Percentiles rank a stretch among this genome's conserved stretches.
These are phyloP conservation scores for Scopus umbretta DNA, from an alignment of 2,113 vertebrate genomes.

Conservation along the genomic window DNA sequence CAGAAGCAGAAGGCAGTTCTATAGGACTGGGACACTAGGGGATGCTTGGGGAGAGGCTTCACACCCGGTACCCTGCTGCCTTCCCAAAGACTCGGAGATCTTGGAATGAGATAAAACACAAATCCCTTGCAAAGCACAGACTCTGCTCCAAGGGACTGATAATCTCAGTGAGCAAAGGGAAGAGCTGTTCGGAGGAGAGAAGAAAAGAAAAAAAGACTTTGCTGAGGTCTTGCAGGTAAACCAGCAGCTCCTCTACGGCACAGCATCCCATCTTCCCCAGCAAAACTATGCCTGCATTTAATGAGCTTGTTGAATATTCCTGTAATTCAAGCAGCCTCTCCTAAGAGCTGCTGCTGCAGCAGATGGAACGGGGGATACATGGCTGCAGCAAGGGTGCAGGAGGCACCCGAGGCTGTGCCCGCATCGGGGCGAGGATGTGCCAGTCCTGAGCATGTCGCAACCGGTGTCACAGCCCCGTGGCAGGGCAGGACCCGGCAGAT, in stretches of 20 bases:
- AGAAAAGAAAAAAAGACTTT: not conserved
- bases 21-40: not conserved
- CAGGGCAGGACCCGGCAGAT: not conserved
- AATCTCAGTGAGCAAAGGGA: not conserved
- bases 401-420: not conserved
- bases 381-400: not conserved
- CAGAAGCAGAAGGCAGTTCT: not conserved
- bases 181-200: not conserved
- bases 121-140: not conserved
- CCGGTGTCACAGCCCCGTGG: accelerated
- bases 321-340: not conserved
- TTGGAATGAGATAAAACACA: not conserved
- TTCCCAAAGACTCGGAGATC: not conserved
- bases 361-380: not conserved
- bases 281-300: not conserved
- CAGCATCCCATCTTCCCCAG: not conserved
- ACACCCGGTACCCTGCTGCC: accelerated
- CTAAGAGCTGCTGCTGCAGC: not conserved
- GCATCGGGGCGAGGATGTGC: accelerated
- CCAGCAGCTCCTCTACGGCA: not conserved
- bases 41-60: not conserved
- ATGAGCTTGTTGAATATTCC: not conserved
- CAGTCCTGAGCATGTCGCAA: not conserved
- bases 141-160: not conserved
- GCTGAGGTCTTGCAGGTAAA: not conserved